A percentile compares a stretch with the other conserved stretches of the same genome.
Conservation (phyloP, 30 jellyfish, hydroid and myxozoan genomes). For the Nemopilema nomurai region DNA sequence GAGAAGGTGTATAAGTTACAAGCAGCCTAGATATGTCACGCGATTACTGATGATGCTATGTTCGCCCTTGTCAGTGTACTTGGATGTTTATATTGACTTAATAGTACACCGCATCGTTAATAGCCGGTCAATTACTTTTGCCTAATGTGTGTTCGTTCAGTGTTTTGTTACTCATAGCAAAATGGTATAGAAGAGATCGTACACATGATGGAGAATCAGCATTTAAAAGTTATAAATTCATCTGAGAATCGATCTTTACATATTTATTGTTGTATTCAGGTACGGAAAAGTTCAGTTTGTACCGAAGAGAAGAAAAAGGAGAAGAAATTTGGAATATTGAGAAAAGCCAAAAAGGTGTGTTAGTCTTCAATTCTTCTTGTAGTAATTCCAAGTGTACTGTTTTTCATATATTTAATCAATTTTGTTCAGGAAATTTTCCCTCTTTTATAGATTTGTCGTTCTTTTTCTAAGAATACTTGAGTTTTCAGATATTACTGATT, state of each 20-base stretch:
- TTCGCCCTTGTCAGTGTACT: neutral
- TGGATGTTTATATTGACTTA: neutral
- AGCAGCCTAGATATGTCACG: neutral
- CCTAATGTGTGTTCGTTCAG: too few species aligned
- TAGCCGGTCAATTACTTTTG: too few species aligned
- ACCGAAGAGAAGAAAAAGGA: constrained; percentile 71
- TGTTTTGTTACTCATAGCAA: too few species aligned
- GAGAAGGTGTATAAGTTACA: too few species aligned
- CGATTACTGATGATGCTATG: neutral
- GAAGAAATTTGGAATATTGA: constrained; percentile 64
- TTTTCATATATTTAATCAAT: too few species aligned
- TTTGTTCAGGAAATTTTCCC: too few species aligned
- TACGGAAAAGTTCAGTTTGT: constrained; percentile 38
- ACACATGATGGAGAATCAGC: constrained; percentile 3
- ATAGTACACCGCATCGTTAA: neutral
- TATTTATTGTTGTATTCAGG: constrained; percentile 42
- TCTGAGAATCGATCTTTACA: constrained; percentile 6
- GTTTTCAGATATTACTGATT: too few species aligned
- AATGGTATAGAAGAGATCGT: neutral
- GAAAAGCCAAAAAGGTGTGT: constrained; percentile 68
- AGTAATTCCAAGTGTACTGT: neutral
- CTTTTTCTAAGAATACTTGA: too few species aligned
- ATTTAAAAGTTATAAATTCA: neutral
- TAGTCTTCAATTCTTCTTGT: neutral
- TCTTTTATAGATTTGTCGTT: too few species aligned